Evolutionary conservation across 2,888 invertebrate species (phyloP), one percentile per base, ranked within the genome.

Genomic region (Epirrhoe tristata): DNA sequence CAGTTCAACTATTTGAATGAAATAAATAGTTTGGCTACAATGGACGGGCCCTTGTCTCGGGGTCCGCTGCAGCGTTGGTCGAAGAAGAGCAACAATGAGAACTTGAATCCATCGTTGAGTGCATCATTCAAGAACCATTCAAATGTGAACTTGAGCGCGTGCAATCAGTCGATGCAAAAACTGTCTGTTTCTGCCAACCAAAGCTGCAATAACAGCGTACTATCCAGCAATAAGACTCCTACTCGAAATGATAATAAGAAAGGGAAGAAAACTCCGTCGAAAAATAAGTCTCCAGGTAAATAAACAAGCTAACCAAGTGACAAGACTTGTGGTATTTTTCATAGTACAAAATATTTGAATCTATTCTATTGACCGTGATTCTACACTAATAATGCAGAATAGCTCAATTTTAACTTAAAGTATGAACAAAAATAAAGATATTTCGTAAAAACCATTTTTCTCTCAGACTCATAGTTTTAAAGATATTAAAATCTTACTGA

Each of bases 1-100:
- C 97, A 97, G 80, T 96, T 97, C 81, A 96, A 96, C 81, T 97
- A 96, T 86, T 93, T 96, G 75, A 97, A 97, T 85, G 97, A 97
- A 88, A 92, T 97, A 70, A 97, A 96, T 77, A 97, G 95, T 92
- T 94, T 96, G 64, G 93, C 96, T 24, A 95, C 95, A 67, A 95
- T 97, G 95, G 97, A 97, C 77, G 97, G 97, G 0, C 96, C 97
- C 43, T 93, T 97, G 77, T 96, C 96, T 8, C 96, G 96, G 78
- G 97, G 97, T 0, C 97, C 97, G 16, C 88, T 95, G 53, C 97
- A 97, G 39, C 94, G 97, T 60, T 97, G 97, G 96, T 96, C 96
- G 76, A 96, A 96, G 78, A 96, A 96, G 80, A 96, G 95, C 78
- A 94, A 94, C 72, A 89, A 94, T 67, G 96, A 97, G 77, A 92